A percentile compares a stretch with the other conserved stretches of the same genome.
Conservation (phyloP, 2,888 invertebrate species). For the Nezara viridula region DNA sequence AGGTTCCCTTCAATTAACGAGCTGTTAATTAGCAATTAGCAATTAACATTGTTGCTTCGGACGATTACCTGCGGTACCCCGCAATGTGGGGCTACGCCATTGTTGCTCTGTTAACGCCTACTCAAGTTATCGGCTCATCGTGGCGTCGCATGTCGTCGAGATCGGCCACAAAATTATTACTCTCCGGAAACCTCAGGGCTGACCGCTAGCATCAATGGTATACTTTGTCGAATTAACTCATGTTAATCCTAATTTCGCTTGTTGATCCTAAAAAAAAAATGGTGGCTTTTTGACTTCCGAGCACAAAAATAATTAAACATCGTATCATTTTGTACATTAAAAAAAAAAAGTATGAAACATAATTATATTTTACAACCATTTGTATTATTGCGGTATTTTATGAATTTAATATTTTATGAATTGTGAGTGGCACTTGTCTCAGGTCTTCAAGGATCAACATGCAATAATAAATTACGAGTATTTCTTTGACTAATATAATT, state of each 20-base stretch:
- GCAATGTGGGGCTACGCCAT: slow-evolving; percentile 6
- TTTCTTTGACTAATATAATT: too few relatives aligned
- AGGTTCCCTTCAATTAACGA: background rate
- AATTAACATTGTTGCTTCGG: background rate
- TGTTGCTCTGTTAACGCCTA: background rate
- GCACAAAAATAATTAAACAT: too few relatives aligned
- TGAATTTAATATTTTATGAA: too few relatives aligned
- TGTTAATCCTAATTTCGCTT: background rate
- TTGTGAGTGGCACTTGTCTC: too few relatives aligned
- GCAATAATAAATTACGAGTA: too few relatives aligned
- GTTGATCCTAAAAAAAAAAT: background rate
- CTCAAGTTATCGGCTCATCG: slow-evolving; percentile 2
- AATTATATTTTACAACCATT: too few relatives aligned
- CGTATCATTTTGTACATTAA: too few relatives aligned
- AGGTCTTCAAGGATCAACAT: too few relatives aligned
- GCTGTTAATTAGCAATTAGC: slow-evolving; percentile 51
- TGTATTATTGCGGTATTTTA: too few relatives aligned
- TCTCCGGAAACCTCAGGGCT: slow-evolving; percentile 35
- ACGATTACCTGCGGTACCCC: slow-evolving; percentile 44
- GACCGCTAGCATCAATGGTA: background rate
- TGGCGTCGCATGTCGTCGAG: background rate
- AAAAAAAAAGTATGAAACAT: too few relatives aligned
- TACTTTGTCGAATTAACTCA: background rate
- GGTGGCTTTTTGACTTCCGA: background rate
- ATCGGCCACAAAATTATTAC: slow-evolving; percentile 18